Base-by-base conservation (phyloP, 92 coral and sea anemone genomes). In the Metridium senile region DNA sequence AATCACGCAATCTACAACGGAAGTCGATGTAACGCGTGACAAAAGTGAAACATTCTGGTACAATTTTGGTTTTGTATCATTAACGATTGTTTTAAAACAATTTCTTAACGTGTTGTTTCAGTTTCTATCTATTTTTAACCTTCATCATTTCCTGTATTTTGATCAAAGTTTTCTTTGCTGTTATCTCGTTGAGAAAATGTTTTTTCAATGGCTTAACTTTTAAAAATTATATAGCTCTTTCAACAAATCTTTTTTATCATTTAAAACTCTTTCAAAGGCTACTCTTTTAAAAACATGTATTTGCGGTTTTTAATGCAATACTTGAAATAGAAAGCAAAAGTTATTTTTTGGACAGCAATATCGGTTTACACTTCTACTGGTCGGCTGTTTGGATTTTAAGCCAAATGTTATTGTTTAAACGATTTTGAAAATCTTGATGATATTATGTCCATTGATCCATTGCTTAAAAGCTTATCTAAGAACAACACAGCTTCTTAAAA, bases 31-130 rank as follows among this genome's bases (percentile, higher is more conserved):
- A 33, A 29, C 78, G 63, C 78, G 65, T 62, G 65, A 62, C 78
- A 73, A 73, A 73, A 73, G 67, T 73, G 78, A 73, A 73, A 73
- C 78, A 62, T 21, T 18, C 4, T 29, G 11, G n/a, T 47, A 22
- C 25, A 33, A 28, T 58, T 72, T 58, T 33, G 2, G 32, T 31
- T 58, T 35, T 27, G 7, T 33, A 30, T 71, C 63, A 28, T 29
- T 30, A 33, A 23, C 16, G 69, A 11, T 28, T 13, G 69, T 19
- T 26, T 21, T 63, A 63, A 31, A 63, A 18, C 19, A 28, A 10
- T 63, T 63, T 10, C 23, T 4, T 10, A 31, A 30, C 45, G 43
- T 31, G 45, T 63, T 63, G 69, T 63, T 63, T 63, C 69, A 63
- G 69, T 63, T 63, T 63, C 69, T 22, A 63, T 18, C 7, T 28